Percentiles rank a stretch among this genome's conserved stretches.
Conservation (phyloP, 2,888 invertebrate species). For the Caenorhabditis angaria region DNA sequence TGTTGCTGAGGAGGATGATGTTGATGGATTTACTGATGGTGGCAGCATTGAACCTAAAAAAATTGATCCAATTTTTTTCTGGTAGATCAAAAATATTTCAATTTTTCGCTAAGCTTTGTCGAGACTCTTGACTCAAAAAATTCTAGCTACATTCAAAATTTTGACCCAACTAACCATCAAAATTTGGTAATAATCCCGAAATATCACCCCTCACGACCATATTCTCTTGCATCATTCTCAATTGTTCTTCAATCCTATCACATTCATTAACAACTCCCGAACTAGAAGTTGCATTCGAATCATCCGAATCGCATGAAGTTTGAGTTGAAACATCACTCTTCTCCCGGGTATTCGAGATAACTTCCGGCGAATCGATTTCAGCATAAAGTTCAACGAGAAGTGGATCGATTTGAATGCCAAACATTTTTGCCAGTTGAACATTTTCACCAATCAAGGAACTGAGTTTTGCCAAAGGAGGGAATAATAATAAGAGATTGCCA, state of each 20-base stretch:
- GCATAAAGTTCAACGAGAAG: slow-evolving; percentile 64
- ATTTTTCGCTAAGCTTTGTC: background rate
- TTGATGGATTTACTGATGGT: slow-evolving; percentile 6
- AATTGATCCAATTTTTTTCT: too few relatives aligned
- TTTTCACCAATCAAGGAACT: slow-evolving; percentile 66
- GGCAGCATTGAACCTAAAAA: slow-evolving; percentile 14
- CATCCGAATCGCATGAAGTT: slow-evolving; percentile 6
- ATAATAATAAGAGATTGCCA: slow-evolving; percentile 64
- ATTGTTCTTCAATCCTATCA: slow-evolving; percentile 5
- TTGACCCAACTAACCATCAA: slow-evolving; percentile 13
- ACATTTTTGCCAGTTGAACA: slow-evolving; percentile 68
- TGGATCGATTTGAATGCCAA: slow-evolving; percentile 66
- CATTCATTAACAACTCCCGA: slow-evolving; percentile 24
- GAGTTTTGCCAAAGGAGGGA: slow-evolving; percentile 68
- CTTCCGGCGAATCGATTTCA: slow-evolving; percentile 48
- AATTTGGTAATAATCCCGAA: slow-evolving; percentile 28
- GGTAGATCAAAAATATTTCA: too few relatives aligned
- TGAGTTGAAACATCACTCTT: slow-evolving; percentile 33
- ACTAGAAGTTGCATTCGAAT: slow-evolving; percentile 12
- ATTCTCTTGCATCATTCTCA: slow-evolving; percentile 5
- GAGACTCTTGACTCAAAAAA: background rate
- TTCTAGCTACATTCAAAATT: background rate
- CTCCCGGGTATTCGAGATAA: slow-evolving; percentile 31
- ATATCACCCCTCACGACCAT: slow-evolving; percentile 24
- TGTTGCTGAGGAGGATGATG: background rate